phyloP scores from a whole-genome alignment of 1,140 invertebrate species.

The Heliconius eleuchia region DNA sequence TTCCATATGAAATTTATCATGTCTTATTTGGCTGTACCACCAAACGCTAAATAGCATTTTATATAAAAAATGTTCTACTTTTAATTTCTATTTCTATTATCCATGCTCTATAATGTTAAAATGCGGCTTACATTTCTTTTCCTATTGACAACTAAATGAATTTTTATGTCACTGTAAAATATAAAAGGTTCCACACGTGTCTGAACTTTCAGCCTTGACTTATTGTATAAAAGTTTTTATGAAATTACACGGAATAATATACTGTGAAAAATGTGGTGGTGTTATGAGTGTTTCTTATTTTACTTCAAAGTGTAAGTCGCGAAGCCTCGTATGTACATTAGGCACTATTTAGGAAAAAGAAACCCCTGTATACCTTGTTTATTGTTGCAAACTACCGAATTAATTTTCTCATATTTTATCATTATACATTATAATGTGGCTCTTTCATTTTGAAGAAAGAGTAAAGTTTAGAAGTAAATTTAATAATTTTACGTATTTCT shows the following conservation, averaged over 20 bases:
- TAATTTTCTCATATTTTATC: not conserved
- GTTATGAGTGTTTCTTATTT: not conserved
- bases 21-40: no score
- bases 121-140: not conserved
- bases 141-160: constrained; percentile 12
- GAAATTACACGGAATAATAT: not conserved
- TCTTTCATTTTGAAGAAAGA: not conserved
- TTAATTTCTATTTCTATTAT: not conserved
- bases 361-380: not conserved
- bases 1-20: no score
- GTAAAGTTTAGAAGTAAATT: no score
- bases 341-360: not conserved
- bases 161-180: constrained; percentile 1
- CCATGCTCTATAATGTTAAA: not conserved
- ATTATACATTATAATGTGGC: not conserved
- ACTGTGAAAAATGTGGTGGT: not conserved
- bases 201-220: constrained; percentile 5
- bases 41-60: not conserved
- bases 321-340: not conserved
- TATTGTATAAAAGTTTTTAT: not conserved
- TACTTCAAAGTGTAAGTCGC: not conserved
- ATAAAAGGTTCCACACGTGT: constrained; percentile 11
- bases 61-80: not conserved
- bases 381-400: no score
- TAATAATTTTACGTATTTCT: no score